Percentiles rank a stretch among this genome's conserved stretches.
phyloP scores from a whole-genome alignment of 1,140 invertebrate genomes.

The Solenopsis fugax region DNA sequence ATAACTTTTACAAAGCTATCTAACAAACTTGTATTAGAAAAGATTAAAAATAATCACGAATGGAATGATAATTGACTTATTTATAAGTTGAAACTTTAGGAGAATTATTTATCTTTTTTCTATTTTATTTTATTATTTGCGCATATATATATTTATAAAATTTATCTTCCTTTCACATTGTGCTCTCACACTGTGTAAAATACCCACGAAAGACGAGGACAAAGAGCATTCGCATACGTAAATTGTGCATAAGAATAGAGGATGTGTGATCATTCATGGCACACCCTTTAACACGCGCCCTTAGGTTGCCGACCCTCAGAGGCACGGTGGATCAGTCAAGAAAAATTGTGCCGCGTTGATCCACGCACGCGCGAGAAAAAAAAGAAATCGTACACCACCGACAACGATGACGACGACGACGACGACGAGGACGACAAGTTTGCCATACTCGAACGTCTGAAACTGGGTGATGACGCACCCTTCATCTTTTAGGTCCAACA shows the following conservation, averaged over 20 bases:
- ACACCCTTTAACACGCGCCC: not conserved
- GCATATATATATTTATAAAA: not conserved
- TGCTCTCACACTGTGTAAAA: not conserved
- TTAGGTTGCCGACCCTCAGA: constrained; percentile 13
- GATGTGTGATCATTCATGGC: not conserved
- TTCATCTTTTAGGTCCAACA: constrained; percentile 43
- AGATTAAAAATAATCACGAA: not conserved
- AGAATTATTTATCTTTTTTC: not conserved
- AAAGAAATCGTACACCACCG: constrained; percentile 11
- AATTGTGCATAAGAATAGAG: constrained; percentile 1
- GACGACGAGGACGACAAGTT: not conserved
- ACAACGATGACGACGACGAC: not conserved
- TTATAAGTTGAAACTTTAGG: no score
- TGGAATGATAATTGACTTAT: no score
- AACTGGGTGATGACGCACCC: constrained; percentile 57
- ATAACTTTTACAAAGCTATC: not conserved
- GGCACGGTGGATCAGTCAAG: not conserved
- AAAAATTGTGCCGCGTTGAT: constrained; percentile 7
- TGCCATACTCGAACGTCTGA: constrained; percentile 27
- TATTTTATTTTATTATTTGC: not conserved
- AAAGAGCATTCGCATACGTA: not conserved
- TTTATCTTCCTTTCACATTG: not conserved
- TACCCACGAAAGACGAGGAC: not conserved
- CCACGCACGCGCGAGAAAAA: constrained; percentile 26
- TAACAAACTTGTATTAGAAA: not conserved